Conservation (phyloP, 2,797 vertebrate species). For the Scolopax rusticola region DNA sequence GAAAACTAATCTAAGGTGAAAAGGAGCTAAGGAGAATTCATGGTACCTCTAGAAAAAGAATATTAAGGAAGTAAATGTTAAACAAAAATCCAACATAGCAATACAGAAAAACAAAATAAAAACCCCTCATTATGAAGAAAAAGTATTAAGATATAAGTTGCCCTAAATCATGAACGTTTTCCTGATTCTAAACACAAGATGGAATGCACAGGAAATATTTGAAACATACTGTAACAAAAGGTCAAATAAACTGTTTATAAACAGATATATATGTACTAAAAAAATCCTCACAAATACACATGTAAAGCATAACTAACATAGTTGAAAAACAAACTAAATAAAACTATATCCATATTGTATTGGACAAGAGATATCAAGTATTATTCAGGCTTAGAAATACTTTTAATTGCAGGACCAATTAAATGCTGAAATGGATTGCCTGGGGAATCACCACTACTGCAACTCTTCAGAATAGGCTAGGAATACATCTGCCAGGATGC, state of each 20-base stretch:
- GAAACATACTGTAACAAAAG: neutral
- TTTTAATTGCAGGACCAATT: neutral
- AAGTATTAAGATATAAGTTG: neutral
- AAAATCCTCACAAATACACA: neutral
- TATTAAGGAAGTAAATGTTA: neutral
- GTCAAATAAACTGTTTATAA: neutral
- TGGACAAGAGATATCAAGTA: neutral
- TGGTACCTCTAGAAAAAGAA: neutral
- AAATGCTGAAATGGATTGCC: neutral
- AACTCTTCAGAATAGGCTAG: neutral
- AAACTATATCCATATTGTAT: neutral
- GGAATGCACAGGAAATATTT: neutral
- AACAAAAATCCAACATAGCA: neutral
- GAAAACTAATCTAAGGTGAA: neutral
- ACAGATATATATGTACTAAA: neutral
- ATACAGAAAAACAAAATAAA: neutral
- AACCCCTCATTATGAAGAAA: neutral
- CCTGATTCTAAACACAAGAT: neutral
- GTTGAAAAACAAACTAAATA: neutral
- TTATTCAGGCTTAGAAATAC: neutral
- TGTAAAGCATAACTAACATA: neutral
- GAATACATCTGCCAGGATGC: neutral
- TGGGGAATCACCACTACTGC: neutral
- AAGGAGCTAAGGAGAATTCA: neutral
- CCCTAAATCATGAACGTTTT: neutral